Conservation (phyloP, 2,888 invertebrate species). For the Apamea epomidion region DNA sequence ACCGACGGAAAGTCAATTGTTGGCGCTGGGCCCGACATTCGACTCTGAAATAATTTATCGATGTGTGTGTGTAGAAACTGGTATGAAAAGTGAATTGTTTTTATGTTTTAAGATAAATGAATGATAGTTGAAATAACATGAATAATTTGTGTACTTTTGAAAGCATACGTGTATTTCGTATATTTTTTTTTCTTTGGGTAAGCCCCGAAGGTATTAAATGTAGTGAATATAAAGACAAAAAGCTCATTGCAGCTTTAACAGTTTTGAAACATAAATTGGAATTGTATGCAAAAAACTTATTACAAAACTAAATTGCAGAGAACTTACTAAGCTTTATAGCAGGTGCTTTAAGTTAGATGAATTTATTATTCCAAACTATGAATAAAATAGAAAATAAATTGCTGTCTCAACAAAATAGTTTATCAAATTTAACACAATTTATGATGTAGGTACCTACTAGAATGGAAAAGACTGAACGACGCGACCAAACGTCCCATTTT, state of each 20-base stretch:
- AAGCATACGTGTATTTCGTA: background rate
- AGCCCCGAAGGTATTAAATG: background rate
- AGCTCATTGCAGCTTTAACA: background rate
- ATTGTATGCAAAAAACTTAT: constrained; percentile 10
- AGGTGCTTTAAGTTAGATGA: background rate
- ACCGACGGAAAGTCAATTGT: constrained; percentile 75
- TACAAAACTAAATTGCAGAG: background rate
- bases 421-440: constrained; percentile 38
- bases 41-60: constrained; percentile 58
- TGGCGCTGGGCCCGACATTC: constrained; percentile 61
- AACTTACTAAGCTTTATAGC: background rate
- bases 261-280: constrained; percentile 7
- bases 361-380: constrained; percentile 5
- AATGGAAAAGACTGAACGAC: constrained; percentile 22
- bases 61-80: constrained; percentile 15
- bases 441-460: constrained; percentile 8
- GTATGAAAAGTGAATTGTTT: constrained; percentile 7
- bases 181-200: background rate
- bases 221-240: background rate
- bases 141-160: background rate
- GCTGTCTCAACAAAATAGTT: constrained; percentile 22
- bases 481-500: constrained; percentile 19
- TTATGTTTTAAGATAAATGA: background rate
- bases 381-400: constrained; percentile 30
- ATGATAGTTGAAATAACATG: background rate